Evolutionary conservation across 2,113 vertebrate species (phyloP), one percentile per base, ranked within the genome.

Genomic region (Steatornis caripensis): DNA sequence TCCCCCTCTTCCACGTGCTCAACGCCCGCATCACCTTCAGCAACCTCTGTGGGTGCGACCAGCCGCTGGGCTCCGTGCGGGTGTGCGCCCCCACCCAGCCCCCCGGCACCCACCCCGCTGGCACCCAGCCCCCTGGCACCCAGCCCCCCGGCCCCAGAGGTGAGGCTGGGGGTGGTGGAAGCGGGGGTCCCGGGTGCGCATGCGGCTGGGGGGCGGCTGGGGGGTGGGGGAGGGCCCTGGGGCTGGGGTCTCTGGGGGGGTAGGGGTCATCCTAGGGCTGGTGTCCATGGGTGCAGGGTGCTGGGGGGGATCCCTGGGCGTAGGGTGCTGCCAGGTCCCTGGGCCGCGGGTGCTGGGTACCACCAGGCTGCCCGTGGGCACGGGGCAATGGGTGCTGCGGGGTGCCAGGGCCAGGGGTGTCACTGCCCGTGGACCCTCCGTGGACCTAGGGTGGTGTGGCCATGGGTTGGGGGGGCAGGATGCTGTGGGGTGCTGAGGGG

Each of bases 11-110:
- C 98, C 99, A 99, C 49, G 99, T 99, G 95, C 98, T 99, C 49
- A 99, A 99, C 2, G 99, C 99, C 87, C 98, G 99, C 93, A 99
- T 99, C 98, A 99, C 99, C 95, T 99, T 99, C 96, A 98, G 99
- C 93, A 99, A 99, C 98, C 98, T 99, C 89, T 99, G 99, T 1
- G 99, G 99, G 91, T 99, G 99, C 10, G 99, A 99, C 46, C 99
- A 99, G 75, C 98, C 98, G 2, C 92, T 98, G 57, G 98, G 98
- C 32, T 98, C 98, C 0, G 98, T 99, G 95, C 97, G 98, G 85
- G 92, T 95, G 36, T 97, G 97, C 0, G 64, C 85, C 76, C 49
- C 48, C 29, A 45, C 51, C 6, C 75, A 92, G 53, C 41, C 91
- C 41, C 39, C 89, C 0, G 46, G 81, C 1, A 1, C 76, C 48